Evolutionary conservation across 2,113 vertebrate genomes (phyloP).

Genomic region (Psammodynastes pulverulentus): DNA sequence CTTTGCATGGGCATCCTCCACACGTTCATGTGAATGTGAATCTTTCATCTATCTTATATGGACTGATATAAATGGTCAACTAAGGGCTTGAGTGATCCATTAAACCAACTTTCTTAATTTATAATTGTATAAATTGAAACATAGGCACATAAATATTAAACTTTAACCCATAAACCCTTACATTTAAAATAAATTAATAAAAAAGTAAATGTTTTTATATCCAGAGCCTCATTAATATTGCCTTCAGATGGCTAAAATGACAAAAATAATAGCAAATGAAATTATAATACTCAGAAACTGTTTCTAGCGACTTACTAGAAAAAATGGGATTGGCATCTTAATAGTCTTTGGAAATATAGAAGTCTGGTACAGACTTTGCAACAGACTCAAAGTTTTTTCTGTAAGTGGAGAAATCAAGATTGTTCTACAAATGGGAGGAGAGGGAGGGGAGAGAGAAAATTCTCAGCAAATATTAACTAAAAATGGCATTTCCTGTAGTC

Average conservation of each 20-base stretch:
- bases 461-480: conserved; percentile 39
- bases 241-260: neutral
- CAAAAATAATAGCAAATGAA: neutral
- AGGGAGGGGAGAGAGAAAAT: conserved; percentile 4
- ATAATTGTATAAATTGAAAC: neutral
- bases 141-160: neutral
- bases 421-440: neutral
- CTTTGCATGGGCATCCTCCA: neutral
- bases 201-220: neutral
- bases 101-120: neutral
- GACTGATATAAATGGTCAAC: neutral
- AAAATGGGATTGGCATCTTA: neutral
- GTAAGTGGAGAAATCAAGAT: neutral
- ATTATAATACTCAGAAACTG: neutral
- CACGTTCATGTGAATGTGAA: neutral
- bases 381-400: neutral
- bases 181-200: neutral
- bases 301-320: neutral
- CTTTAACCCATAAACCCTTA: neutral
- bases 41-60: neutral
- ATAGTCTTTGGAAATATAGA: neutral
- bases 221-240: neutral
- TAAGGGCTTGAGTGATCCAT: neutral
- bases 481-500: conserved; percentile 32
- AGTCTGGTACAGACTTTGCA: neutral